A percentile compares a stretch with the other conserved stretches of the same genome.
These are phyloP conservation scores for Cephalopachus bancanus DNA, from an alignment of 2,797 vertebrate genomes.

Conservation along the genomic window DNA sequence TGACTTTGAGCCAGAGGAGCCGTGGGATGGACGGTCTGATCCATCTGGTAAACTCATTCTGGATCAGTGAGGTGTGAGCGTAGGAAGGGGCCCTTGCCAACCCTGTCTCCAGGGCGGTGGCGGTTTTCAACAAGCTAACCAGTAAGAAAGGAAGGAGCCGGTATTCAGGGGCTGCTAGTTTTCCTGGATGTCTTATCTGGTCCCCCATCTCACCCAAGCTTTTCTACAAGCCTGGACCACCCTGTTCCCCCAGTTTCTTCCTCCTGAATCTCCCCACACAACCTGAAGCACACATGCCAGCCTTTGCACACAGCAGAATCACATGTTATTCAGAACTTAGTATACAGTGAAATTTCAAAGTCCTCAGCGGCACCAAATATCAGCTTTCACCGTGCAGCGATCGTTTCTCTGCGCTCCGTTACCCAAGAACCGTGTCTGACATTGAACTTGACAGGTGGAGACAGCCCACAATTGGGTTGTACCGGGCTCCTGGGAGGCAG, in stretches of 20 bases:
- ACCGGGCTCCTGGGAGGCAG: background rate
- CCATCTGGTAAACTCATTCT: background rate
- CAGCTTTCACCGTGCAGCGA: background rate
- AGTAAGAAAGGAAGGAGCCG: background rate
- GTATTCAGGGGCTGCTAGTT: too few species aligned
- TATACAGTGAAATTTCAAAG: background rate
- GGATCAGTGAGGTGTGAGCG: background rate
- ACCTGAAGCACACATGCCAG: rapidly evolving
- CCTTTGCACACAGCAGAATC: background rate
- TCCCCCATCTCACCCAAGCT: background rate
- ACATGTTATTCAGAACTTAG: background rate
- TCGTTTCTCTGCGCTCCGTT: background rate
- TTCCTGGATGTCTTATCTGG: background rate
- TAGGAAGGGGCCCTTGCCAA: background rate
- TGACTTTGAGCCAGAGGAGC: background rate
- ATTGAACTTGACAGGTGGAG: background rate
- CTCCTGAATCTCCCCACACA: background rate
- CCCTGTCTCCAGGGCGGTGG: background rate
- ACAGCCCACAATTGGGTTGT: rapidly evolving
- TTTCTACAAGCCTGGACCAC: background rate
- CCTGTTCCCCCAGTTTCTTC: background rate
- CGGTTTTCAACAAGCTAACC: background rate
- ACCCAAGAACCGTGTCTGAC: background rate
- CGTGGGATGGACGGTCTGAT: background rate
- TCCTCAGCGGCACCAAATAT: background rate